These are phyloP conservation scores for Drosophila sulfurigaster DNA, from an alignment of 1,140 invertebrate species.

Conservation along the genomic window DNA sequence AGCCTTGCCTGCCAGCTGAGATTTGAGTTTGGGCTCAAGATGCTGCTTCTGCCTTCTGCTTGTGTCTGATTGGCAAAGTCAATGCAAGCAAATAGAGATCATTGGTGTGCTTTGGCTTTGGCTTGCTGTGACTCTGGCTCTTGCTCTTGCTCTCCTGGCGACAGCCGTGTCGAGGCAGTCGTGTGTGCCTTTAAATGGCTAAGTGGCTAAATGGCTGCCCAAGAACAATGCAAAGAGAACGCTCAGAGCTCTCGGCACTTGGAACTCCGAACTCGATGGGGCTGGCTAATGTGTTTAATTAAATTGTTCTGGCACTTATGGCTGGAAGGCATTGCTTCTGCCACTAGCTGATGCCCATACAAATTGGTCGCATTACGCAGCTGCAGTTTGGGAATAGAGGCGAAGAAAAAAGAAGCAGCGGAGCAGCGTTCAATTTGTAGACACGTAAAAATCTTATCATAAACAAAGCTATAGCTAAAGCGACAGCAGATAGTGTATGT, in stretches of 20 bases:
- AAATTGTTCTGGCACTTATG: conserved; percentile 34
- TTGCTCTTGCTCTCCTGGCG: too few relatives aligned
- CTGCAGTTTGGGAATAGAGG: neutral
- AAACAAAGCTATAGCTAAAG: conserved; percentile 39
- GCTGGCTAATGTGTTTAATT: conserved; percentile 47
- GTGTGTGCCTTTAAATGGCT: conserved; percentile 28
- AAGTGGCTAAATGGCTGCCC: conserved; percentile 16
- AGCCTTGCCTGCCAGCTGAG: conserved; percentile 11
- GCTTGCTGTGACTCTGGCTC: too few relatives aligned
- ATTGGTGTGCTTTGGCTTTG: neutral
- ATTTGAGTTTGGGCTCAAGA: conserved; percentile 1
- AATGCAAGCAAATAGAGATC: conserved; percentile 9
- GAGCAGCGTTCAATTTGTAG: conserved; percentile 63
- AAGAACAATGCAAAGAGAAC: conserved; percentile 14
- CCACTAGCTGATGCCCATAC: conserved; percentile 19
- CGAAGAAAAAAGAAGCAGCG: neutral
- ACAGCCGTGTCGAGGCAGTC: conserved; percentile 16
- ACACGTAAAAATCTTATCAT: conserved; percentile 78
- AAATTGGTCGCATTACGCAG: conserved; percentile 18
- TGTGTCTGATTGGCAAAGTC: neutral
- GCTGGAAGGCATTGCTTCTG: neutral
- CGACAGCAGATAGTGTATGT: neutral
- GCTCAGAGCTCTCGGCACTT: neutral
- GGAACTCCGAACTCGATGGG: neutral
- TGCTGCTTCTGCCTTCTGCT: neutral